phyloP scores from a whole-genome alignment of 1,140 invertebrate species.

The Adoxophyes honmai region DNA sequence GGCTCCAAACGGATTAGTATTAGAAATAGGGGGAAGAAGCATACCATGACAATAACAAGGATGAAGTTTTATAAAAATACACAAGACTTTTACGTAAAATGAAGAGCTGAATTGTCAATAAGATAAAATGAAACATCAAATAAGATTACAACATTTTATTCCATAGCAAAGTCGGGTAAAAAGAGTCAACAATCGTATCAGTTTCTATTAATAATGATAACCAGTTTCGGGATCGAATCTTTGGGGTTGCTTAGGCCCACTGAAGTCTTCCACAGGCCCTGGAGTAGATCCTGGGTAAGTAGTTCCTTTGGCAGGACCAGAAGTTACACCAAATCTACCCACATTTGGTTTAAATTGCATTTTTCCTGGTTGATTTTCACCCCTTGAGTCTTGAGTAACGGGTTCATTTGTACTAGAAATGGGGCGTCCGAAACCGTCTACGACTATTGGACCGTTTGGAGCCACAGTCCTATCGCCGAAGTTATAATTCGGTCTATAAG shows the following conservation, averaged over 20 bases:
- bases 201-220: constrained; percentile 43
- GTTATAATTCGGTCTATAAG: constrained; percentile 19
- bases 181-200: constrained; percentile 1
- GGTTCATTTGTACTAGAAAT: constrained; percentile 14
- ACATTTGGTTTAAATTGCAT: neutral
- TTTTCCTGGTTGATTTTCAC: constrained; percentile 4
- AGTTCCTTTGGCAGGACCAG: neutral
- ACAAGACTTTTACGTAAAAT: no score
- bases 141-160: no score
- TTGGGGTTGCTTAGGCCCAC: constrained; percentile 47
- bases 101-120: no score
- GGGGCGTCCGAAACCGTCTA: constrained; percentile 23
- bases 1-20: no score
- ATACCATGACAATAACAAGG: no score
- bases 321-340: neutral
- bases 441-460: constrained; percentile 3
- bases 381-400: neutral
- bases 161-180: neutral
- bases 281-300: constrained; percentile 1
- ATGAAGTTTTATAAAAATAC: no score
- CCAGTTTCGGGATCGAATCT: constrained; percentile 46
- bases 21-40: no score
- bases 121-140: no score
- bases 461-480: constrained; percentile 8
- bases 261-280: constrained; percentile 43